Evolutionary conservation across 2,797 vertebrate species (phyloP).

Genomic region (Tenualosa thibaudeaui): DNA sequence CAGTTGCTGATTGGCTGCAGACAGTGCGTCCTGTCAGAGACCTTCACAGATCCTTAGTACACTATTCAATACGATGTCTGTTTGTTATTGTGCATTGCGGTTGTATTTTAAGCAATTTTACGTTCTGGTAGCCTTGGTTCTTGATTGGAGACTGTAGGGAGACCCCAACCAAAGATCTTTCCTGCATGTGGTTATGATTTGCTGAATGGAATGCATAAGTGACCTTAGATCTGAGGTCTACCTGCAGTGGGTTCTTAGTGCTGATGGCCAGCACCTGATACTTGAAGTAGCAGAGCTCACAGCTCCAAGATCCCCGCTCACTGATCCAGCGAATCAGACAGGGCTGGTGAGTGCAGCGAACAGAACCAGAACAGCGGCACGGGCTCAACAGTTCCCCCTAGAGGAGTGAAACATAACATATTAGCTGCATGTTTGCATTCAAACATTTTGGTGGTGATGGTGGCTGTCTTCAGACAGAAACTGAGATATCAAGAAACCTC

Average conservation of each 20-base stretch:
- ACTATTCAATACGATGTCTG: too few species aligned
- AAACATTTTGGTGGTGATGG: background rate
- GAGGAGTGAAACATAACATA: conserved; percentile 24
- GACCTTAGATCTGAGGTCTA: conserved; percentile 49
- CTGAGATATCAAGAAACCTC: background rate
- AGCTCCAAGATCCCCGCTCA: conserved; percentile 84
- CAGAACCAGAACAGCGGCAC: conserved; percentile 79
- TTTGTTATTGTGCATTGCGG: too few species aligned
- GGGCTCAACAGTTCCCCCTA: conserved; percentile 80
- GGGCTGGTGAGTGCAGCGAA: conserved; percentile 83
- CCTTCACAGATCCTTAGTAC: too few species aligned
- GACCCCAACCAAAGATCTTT: too few species aligned
- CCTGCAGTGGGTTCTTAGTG: conserved; percentile 85
- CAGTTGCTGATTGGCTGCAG: too few species aligned
- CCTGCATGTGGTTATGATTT: too few species aligned
- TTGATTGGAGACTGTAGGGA: too few species aligned
- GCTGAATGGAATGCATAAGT: background rate
- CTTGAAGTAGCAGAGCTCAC: conserved; percentile 85
- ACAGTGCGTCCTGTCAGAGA: too few species aligned
- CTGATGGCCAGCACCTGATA: conserved; percentile 85
- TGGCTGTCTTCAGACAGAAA: background rate
- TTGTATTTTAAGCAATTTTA: too few species aligned
- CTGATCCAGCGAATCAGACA: conserved; percentile 86
- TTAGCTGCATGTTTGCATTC: background rate
- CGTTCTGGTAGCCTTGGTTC: too few species aligned